Conservation (phyloP, 2,113 vertebrate species). For the Symphodus melops region DNA sequence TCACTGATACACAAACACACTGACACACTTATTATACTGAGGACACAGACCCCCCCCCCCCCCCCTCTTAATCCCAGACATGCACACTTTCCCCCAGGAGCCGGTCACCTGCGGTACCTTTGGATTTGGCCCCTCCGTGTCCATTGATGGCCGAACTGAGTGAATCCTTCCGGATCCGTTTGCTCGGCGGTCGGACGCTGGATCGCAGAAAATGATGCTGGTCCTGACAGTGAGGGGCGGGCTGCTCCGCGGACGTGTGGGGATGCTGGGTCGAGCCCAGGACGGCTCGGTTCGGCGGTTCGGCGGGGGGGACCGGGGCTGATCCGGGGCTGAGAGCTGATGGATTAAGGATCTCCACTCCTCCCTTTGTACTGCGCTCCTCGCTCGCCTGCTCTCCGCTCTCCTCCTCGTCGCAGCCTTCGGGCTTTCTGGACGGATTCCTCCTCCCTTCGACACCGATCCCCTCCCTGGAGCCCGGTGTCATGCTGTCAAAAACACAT, state of each 20-base stretch:
- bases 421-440: conserved; percentile 90
- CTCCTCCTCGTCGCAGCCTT: conserved; percentile 89
- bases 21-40: conserved; percentile 19
- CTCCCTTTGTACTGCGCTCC: conserved; percentile 91
- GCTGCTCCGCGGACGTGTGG: conserved; percentile 74
- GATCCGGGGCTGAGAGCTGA: conserved; percentile 76
- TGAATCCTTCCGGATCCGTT: conserved; percentile 96
- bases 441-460: conserved; percentile 90
- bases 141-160: conserved; percentile 86
- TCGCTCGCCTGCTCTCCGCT: conserved; percentile 92
- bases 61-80: conserved; percentile 20
- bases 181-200: conserved; percentile 97
- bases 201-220: conserved; percentile 99
- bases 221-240: conserved; percentile 88
- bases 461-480: conserved; percentile 92
- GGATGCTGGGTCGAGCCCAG: conserved; percentile 65
- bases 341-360: conserved; percentile 86
- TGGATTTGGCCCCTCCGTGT: conserved; percentile 84
- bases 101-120: conserved; percentile 89
- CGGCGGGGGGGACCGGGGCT: conserved; percentile 76
- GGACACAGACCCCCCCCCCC: conserved; percentile 15
- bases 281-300: conserved; percentile 73
- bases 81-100: not conserved
- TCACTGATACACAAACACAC: conserved; percentile 25
- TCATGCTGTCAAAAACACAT: conserved; percentile 90